Base-by-base conservation (phyloP, 2,888 invertebrate species). In the Lithodes maja region DNA sequence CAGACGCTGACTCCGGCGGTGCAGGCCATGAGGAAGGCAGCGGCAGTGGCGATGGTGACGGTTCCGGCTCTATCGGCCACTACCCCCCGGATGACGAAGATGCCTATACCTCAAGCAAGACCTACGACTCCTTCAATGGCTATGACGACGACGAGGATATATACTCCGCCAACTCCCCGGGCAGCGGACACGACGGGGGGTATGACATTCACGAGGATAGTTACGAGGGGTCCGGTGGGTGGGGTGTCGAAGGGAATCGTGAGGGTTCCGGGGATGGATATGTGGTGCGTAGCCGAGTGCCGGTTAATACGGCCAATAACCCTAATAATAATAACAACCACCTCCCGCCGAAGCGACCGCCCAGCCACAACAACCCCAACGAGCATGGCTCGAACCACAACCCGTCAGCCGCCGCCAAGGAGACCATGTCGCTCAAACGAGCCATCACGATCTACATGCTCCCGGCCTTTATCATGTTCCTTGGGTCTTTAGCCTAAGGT, bases 361-460 rank as follows among this genome's bases (percentile, higher is more conserved):
- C 86, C 12, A 83, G 80, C 53, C 68, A 12, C 49, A 81, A 71
- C n/a, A 69, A n/a, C 55, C 84, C 86, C 54, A 53, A 80, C 12
- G 53, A 69, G 53, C 80, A 53, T 15, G 82, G 79, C 50, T 17
- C 53, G n/a, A 85, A 89, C 17, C 85, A 90, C 55, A 90, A 89
- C 3, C 89, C 90, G 1, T 89, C 90, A 53, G 91, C 88, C 52
- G 90, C 90, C 68, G 82, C 89, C 52, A 89, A 90, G 78, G 87
- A 91, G 75, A 85, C 83, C 52, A 92, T 92, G 92, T 90, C 92
- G 9, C 87, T 92, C 61, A 82, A 90, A 53, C 90, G 91, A 84
- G 92, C 92, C 77, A 89, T 92, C 78, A 89, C 92, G 33, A 90
- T 92, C 53, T 91, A 91, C 77, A 86, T 91, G 83, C 77, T 91